Conservation (phyloP, 2,113 vertebrate genomes). For the Ramphastos sulfuratus region DNA sequence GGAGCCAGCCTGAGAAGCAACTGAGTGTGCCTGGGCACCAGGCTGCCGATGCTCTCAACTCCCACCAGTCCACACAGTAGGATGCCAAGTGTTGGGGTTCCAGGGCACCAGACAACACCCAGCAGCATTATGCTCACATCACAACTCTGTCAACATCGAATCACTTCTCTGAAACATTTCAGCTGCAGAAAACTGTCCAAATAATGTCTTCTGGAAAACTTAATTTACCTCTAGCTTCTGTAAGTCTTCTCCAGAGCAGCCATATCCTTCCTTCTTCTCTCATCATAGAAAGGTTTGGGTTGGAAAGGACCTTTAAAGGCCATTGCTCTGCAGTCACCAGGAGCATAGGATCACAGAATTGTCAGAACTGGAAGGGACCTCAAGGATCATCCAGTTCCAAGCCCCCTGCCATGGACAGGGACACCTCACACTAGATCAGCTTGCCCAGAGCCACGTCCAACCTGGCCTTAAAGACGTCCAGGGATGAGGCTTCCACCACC, state of each 20-base stretch:
- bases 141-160: not conserved
- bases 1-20: not conserved
- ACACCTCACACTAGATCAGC: no score
- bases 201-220: not conserved
- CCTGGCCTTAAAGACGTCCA: no score
- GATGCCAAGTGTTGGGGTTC: not conserved
- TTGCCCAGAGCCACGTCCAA: no score
- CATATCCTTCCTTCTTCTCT: not conserved
- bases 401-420: no score
- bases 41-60: not conserved
- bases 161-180: not conserved
- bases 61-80: accelerated
- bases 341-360: no score
- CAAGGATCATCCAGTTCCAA: no score
- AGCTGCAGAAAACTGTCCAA: not conserved
- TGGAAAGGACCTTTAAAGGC: no score
- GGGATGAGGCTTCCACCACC: no score
- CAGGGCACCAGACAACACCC: not conserved
- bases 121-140: not conserved
- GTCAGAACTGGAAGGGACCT: no score
- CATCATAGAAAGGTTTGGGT: not conserved
- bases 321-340: no score
- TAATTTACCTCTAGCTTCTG: not conserved
- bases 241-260: not conserved
- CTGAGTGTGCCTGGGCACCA: not conserved